Evolutionary conservation across 2,113 vertebrate species (phyloP).

Genomic region (Podarcis muralis): DNA sequence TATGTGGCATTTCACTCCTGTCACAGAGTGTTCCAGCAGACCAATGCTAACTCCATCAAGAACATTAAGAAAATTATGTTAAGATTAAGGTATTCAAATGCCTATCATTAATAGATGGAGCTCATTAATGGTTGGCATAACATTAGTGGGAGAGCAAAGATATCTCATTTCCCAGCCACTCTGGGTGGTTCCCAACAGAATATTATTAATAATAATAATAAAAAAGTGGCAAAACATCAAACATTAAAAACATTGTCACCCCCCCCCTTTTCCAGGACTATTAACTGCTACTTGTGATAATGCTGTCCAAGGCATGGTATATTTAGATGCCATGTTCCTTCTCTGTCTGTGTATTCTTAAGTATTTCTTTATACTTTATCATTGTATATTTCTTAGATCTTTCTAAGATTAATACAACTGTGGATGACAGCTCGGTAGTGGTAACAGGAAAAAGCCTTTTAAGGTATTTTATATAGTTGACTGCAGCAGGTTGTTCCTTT

Average conservation of each 20-base stretch:
- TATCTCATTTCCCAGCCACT: too few species aligned
- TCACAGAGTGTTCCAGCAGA: conserved; percentile 14
- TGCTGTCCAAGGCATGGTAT: too few species aligned
- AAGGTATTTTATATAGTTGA: background rate
- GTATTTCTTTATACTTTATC: background rate
- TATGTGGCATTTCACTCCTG: background rate
- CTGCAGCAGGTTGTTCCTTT: background rate
- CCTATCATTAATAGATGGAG: conserved; percentile 16
- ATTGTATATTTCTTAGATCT: background rate
- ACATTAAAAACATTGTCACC: too few species aligned
- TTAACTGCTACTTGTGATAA: too few species aligned
- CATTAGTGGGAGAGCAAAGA: conserved; percentile 24
- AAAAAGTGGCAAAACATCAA: too few species aligned
- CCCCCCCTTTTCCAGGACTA: too few species aligned
- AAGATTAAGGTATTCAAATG: conserved; percentile 16
- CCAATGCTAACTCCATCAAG: background rate
- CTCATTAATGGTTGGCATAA: conserved; percentile 12
- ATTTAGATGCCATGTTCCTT: background rate
- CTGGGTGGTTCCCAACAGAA: too few species aligned
- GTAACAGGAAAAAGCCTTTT: too few species aligned
- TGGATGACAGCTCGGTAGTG: background rate
- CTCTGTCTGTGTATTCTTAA: background rate
- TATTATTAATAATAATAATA: too few species aligned
- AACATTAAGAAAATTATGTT: background rate
- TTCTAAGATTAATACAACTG: background rate